A percentile compares a stretch with the other conserved stretches of the same genome.
phyloP scores from a whole-genome alignment of 1,140 invertebrate species.

The Catajapyx aquilonaris region DNA sequence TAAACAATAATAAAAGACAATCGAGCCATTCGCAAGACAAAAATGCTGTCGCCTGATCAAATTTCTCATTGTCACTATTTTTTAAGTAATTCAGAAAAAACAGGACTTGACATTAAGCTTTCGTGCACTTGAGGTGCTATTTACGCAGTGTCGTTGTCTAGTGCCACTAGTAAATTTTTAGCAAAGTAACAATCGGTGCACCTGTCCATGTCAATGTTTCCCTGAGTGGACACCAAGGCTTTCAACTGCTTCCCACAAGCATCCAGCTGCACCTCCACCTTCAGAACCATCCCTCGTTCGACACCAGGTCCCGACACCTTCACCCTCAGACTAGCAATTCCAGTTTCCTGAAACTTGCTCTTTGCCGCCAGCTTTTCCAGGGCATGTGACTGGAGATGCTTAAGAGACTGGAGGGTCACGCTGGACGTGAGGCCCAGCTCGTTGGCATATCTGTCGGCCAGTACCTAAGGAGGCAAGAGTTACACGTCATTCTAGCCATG shows the following conservation, averaged over 20 bases:
- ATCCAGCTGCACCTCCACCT: slow-evolving; percentile 25
- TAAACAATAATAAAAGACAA: too few relatives aligned
- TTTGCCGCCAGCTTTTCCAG: slow-evolving; percentile 38
- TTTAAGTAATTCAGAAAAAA: background rate
- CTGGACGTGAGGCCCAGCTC: too few relatives aligned
- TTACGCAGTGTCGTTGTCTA: background rate
- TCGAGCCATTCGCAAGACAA: too few relatives aligned
- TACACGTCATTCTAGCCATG: too few relatives aligned
- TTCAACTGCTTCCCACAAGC: slow-evolving; percentile 25
- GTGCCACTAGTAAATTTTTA: background rate
- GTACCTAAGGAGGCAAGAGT: too few relatives aligned
- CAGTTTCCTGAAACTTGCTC: slow-evolving; percentile 35
- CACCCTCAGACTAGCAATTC: slow-evolving; percentile 36
- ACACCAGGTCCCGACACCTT: slow-evolving; percentile 25
- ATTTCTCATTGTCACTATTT: too few relatives aligned
- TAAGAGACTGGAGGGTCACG: too few relatives aligned
- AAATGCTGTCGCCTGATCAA: too few relatives aligned
- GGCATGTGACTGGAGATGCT: slow-evolving; percentile 39
- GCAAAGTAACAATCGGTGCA: background rate
- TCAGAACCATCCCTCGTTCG: too few relatives aligned
- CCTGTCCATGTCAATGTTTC: too few relatives aligned
- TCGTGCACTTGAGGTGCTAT: background rate
- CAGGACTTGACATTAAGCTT: slow-evolving; percentile 1
- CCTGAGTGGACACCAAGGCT: too few relatives aligned
- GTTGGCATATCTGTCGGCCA: too few relatives aligned